Conservation (phyloP, 2,888 invertebrate genomes). For the Melieria picta region DNA sequence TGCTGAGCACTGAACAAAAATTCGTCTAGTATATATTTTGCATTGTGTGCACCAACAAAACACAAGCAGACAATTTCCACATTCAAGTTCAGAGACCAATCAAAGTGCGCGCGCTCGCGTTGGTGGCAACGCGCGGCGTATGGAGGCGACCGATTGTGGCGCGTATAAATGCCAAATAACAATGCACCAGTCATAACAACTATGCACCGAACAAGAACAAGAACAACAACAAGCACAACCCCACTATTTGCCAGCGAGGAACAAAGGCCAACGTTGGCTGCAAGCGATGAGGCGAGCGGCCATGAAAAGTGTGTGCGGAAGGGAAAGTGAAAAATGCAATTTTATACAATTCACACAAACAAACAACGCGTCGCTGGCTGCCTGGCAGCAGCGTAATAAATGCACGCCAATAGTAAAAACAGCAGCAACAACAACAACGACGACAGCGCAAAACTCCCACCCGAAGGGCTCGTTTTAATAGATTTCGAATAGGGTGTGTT, state of each 20-base stretch:
- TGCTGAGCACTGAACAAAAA: too few relatives aligned
- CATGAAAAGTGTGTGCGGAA: background rate
- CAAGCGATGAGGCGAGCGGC: background rate
- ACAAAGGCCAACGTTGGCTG: too few relatives aligned
- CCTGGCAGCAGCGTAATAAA: conserved; percentile 10
- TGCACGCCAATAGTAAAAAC: conserved; percentile 42
- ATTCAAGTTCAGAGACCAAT: conserved; percentile 34
- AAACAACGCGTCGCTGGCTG: background rate
- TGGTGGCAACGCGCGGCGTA: too few relatives aligned
- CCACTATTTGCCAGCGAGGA: too few relatives aligned
- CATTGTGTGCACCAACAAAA: background rate
- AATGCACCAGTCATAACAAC: too few relatives aligned
- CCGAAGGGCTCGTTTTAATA: conserved; percentile 50
- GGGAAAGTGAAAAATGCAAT: conserved; percentile 23
- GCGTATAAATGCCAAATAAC: too few relatives aligned
- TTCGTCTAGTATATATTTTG: too few relatives aligned
- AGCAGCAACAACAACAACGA: conserved; percentile 1
- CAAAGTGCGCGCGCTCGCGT: background rate
- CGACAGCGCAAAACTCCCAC: background rate
- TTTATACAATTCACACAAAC: conserved; percentile 7
- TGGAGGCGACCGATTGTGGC: too few relatives aligned
- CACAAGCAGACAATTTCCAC: conserved; percentile 16
- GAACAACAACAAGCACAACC: too few relatives aligned
- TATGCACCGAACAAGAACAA: too few relatives aligned
- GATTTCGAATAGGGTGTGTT: conserved; percentile 56